Conservation (phyloP, 2,888 invertebrate species). For the Halictus quadricinctus region DNA sequence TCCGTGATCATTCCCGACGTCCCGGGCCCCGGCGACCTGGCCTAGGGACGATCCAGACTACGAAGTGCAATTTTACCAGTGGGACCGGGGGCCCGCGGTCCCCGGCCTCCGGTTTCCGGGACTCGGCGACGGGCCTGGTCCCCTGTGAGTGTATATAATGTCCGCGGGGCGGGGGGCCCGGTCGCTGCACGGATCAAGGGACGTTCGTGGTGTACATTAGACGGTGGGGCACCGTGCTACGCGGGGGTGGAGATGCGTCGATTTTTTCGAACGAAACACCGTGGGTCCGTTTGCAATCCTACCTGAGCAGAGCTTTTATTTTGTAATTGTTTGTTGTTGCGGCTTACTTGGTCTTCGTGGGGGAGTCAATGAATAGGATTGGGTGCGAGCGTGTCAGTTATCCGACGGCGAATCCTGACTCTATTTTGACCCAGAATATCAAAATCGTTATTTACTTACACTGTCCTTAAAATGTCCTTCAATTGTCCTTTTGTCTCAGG, state of each 20-base stretch:
- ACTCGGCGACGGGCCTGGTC: slow-evolving; percentile 35
- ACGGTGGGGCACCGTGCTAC: slow-evolving; percentile 30
- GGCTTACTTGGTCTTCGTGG: not conserved
- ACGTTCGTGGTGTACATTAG: slow-evolving; percentile 58
- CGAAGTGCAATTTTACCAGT: slow-evolving; percentile 76
- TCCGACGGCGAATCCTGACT: no score
- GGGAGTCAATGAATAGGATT: not conserved
- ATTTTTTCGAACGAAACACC: not conserved
- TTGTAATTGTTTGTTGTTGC: no score
- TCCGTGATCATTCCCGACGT: slow-evolving; percentile 3
- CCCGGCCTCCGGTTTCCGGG: slow-evolving; percentile 26
- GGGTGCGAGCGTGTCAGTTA: not conserved
- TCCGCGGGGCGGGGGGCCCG: slow-evolving; percentile 28
- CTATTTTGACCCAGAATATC: not conserved
- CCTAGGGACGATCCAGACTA: slow-evolving; percentile 59
- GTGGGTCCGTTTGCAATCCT: not conserved
- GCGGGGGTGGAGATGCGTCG: slow-evolving; percentile 12
- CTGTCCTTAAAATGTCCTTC: not conserved
- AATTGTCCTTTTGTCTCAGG: not conserved
- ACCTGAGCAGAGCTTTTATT: not conserved
- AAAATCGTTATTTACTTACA: not conserved
- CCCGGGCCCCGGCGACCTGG: slow-evolving; percentile 36
- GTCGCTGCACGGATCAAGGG: slow-evolving; percentile 47
- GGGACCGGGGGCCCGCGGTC: slow-evolving; percentile 42
- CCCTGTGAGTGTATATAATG: slow-evolving; percentile 66